Conservation (phyloP, 2,888 invertebrate species). For the Ptilodon capucinus region DNA sequence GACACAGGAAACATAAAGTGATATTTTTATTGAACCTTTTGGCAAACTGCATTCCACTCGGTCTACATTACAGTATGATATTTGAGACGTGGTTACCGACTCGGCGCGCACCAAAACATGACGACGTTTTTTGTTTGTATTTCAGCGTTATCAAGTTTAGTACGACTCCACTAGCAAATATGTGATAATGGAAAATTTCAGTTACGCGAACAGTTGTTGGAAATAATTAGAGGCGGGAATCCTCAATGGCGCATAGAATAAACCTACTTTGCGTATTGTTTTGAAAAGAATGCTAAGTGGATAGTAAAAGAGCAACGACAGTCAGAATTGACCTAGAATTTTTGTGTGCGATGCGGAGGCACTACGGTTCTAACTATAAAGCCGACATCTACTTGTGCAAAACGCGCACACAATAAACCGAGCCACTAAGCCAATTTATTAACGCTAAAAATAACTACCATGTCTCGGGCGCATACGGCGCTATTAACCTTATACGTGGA, state of each 20-base stretch:
- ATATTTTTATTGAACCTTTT: slow-evolving; percentile 74
- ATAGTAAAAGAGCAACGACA: slow-evolving; percentile 40
- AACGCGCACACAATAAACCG: slow-evolving; percentile 74
- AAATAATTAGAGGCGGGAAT: slow-evolving; percentile 14
- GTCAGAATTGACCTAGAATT: slow-evolving; percentile 59
- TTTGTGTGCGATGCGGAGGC: slow-evolving; percentile 32
- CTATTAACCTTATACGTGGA: slow-evolving; percentile 75
- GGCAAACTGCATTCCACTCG: slow-evolving; percentile 65
- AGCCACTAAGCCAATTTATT: slow-evolving; percentile 81
- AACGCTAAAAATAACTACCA: slow-evolving; percentile 80
- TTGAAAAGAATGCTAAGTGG: slow-evolving; percentile 40
- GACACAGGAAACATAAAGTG: slow-evolving; percentile 77
- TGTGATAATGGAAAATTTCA: slow-evolving; percentile 6
- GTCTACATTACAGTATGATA: slow-evolving; percentile 45
- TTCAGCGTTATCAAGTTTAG: slow-evolving; percentile 16
- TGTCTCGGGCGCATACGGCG: slow-evolving; percentile 72
- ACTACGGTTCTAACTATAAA: slow-evolving; percentile 44
- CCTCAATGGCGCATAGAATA: slow-evolving; percentile 13
- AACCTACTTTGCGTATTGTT: slow-evolving; percentile 32
- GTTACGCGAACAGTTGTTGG: slow-evolving; percentile 1
- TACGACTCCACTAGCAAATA: slow-evolving; percentile 2
- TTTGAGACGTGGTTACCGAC: slow-evolving; percentile 38
- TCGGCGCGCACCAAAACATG: slow-evolving; percentile 26
- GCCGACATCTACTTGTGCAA: slow-evolving; percentile 62
- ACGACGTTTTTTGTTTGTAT: slow-evolving; percentile 13